Percentiles rank a stretch among this genome's conserved stretches.
phyloP scores from a whole-genome alignment of 2,113 vertebrate species.

The Ptychochromis oligacanthus region DNA sequence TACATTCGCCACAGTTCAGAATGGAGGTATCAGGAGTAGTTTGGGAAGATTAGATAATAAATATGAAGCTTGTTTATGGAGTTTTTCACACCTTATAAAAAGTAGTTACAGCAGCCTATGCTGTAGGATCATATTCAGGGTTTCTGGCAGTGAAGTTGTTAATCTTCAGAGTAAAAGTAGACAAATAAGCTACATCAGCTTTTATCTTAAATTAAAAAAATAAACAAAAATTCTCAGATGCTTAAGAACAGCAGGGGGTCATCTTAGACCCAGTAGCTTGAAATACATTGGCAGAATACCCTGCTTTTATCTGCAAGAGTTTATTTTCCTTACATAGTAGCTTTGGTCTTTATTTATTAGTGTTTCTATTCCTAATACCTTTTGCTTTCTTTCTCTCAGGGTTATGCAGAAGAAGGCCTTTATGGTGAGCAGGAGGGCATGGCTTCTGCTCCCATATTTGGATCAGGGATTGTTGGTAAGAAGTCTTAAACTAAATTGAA shows the following conservation, averaged over 20 bases:
- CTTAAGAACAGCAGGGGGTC: neutral
- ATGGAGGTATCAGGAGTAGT: neutral
- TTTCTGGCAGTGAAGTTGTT: neutral
- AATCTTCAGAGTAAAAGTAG: neutral
- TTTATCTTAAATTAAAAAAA: conserved; percentile 1
- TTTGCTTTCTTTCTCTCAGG: conserved; percentile 70
- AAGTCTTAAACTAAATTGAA: conserved; percentile 13
- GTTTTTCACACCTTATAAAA: neutral
- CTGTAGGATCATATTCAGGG: neutral
- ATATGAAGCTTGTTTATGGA: neutral
- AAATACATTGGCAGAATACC: neutral
- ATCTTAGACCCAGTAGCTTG: neutral
- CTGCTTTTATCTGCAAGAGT: neutral
- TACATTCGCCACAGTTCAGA: neutral
- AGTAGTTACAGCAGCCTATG: neutral
- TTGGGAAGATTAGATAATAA: neutral
- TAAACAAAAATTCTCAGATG: conserved; percentile 8
- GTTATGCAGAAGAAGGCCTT: conserved; percentile 85
- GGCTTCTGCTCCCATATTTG: conserved; percentile 86
- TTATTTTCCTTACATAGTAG: neutral
- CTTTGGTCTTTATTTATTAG: conserved; percentile 12
- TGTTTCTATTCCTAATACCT: conserved; percentile 3
- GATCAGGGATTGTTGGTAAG: conserved; percentile 89
- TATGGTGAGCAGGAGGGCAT: conserved; percentile 86
- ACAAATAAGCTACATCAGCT: neutral